These are phyloP conservation scores for Caradrina clavipalpis DNA, from an alignment of 2,888 invertebrate species.

Conservation along the genomic window DNA sequence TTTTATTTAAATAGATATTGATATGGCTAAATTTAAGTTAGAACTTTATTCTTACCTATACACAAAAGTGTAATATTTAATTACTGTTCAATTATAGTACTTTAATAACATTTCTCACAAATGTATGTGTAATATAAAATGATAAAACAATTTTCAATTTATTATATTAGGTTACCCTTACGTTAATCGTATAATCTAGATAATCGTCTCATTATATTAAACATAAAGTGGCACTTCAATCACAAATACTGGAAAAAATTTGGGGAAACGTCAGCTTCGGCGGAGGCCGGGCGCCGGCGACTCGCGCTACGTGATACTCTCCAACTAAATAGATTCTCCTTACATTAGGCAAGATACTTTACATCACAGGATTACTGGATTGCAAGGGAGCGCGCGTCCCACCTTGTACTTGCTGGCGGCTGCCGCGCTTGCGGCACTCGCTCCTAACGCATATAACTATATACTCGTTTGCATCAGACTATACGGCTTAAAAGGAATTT, in stretches of 20 bases:
- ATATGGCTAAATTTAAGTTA: conserved; percentile 92
- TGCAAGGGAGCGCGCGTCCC: conserved; percentile 70
- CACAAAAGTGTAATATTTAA: conserved; percentile 91
- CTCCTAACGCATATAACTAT: conserved; percentile 67
- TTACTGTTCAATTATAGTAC: conserved; percentile 90
- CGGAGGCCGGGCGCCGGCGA: conserved; percentile 81
- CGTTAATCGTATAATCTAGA: conserved; percentile 91
- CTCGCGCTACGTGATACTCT: conserved; percentile 77
- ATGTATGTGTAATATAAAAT: conserved; percentile 91
- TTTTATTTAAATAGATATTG: conserved; percentile 91
- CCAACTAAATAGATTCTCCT: conserved; percentile 87
- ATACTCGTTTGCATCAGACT: conserved; percentile 86
- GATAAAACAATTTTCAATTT: conserved; percentile 91
- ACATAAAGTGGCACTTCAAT: conserved; percentile 95
- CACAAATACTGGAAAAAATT: conserved; percentile 94
- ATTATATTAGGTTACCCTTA: conserved; percentile 91
- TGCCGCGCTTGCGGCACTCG: conserved; percentile 33
- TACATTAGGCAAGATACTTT: conserved; percentile 88
- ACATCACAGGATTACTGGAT: conserved; percentile 86
- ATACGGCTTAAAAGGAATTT: conserved; percentile 89
- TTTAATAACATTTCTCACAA: conserved; percentile 90
- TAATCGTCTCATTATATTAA: conserved; percentile 92
- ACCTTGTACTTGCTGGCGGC: conserved; percentile 53
- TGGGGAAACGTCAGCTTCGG: conserved; percentile 90
- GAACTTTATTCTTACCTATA: conserved; percentile 90